Base-by-base conservation (phyloP, 2,797 vertebrate species). In the Holocentrus rufus region DNA sequence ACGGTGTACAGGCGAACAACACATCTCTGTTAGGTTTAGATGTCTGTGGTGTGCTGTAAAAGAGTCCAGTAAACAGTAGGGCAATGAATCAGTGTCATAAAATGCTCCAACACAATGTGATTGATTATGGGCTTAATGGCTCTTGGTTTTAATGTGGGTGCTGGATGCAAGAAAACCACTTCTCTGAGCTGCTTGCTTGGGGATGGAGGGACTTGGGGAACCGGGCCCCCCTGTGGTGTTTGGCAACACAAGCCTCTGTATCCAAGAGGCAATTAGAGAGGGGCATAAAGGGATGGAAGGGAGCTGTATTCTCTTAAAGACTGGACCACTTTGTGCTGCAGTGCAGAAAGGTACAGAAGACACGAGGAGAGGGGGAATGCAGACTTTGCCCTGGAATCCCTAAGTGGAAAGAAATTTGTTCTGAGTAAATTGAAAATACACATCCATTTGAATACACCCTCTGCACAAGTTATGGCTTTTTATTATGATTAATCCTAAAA, bases 1-100 rank as follows among this genome's bases (percentile, higher is more conserved):
- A 46, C n/a, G 7, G 25, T 31, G 55, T 25, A 34, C 9, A 42
- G 61, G 39, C 5, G 2, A 82, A 84, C 69, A 89, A 62, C 11
- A 67, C 44, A 65, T 22, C 55, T 72, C 77, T 88, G 77, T 89
- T 66, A 27, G 55, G 56, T 64, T 78, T 25, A 80, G 14, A 68
- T 42, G 80, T 85, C 83, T 80, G 74, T 62, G 56, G 76, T 68
- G 78, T 67, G 71, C 67, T 68, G 71, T 88, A 49, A 87, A 86
- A 72, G 23, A 80, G 54, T 80, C 70, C 66, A 73, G 31, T 81
- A 68, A 90, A 79, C 60, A 34, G 23, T 2, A 11, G 31, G 36
- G 81, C 57, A 52, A 74, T 83, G 73, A 86, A 85, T 81, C 85
- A 72, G 67, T n/a, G 31, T 77, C 72, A 75, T 89, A 85, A 88